Percentiles rank a stretch among this genome's conserved stretches.
Conservation (phyloP, 2,113 vertebrate genomes). For the Sylvilagus bachmani region DNA sequence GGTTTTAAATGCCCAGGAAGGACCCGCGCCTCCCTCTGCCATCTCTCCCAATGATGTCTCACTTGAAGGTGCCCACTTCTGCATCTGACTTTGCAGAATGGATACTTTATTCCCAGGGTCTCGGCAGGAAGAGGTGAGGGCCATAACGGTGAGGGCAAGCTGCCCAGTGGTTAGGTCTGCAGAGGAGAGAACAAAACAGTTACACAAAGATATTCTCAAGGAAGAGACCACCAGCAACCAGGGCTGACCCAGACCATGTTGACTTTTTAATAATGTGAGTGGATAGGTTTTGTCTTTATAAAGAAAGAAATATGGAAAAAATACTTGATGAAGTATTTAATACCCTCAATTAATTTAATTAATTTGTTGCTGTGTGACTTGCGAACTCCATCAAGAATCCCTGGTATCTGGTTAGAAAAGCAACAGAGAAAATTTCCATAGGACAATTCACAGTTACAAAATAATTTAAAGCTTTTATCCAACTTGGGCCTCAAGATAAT, state of each 20-base stretch:
- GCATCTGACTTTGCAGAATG: conserved; percentile 39
- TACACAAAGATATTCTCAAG: neutral
- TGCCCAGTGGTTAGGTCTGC: conserved; percentile 82
- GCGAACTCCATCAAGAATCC: neutral
- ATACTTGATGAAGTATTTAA: neutral
- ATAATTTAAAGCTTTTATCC: neutral
- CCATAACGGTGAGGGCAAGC: conserved; percentile 84
- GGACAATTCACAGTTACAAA: neutral
- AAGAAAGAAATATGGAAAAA: neutral
- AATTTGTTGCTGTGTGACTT: neutral
- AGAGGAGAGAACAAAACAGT: neutral
- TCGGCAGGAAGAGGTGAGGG: conserved; percentile 87
- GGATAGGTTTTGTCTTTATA: neutral
- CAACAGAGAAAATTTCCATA: neutral
- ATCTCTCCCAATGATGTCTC: conserved; percentile 3
- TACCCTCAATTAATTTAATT: neutral
- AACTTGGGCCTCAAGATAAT: neutral
- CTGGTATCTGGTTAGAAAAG: neutral
- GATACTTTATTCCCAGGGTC: conserved; percentile 45
- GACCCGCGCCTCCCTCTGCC: neutral
- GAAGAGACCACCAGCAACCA: no score
- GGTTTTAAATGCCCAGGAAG: neutral
- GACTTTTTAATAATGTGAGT: neutral
- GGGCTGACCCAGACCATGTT: neutral
- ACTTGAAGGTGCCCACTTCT: conserved; percentile 73